Evolutionary conservation across 2,888 invertebrate genomes (phyloP).

Genomic region (Acanthosepion esculentum): DNA sequence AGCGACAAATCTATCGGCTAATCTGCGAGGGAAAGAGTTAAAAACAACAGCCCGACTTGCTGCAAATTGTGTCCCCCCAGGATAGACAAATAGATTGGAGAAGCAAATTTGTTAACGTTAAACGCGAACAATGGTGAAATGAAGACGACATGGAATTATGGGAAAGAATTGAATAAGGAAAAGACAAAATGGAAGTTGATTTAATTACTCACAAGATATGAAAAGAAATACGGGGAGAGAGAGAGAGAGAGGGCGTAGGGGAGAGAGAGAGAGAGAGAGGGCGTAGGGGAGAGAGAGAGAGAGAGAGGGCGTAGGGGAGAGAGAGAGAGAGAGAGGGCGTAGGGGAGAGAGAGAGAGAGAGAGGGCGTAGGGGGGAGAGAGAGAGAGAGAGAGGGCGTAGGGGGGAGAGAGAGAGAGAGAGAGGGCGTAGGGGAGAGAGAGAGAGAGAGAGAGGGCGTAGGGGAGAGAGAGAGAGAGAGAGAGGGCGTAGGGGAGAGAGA

Average conservation of each 20-base stretch:
- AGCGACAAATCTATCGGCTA: constrained; percentile 11
- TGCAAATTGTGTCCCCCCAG: neutral
- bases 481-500: too few relatives aligned
- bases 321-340: neutral
- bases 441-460: neutral
- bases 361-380: neutral
- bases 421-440: neutral
- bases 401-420: neutral
- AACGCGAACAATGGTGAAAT: constrained; percentile 24
- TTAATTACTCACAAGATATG: neutral
- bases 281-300: neutral
- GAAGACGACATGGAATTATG: neutral
- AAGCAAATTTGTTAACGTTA: neutral
- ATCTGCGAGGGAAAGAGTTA: neutral
- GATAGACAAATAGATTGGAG: constrained; percentile 24
- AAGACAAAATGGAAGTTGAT: neutral
- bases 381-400: rapidly evolving
- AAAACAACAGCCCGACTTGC: neutral
- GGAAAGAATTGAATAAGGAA: neutral
- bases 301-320: rapidly evolving
- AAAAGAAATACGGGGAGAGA: neutral
- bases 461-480: too few relatives aligned
- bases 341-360: neutral
- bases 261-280: neutral
- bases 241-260: neutral